Percentiles rank a stretch among this genome's conserved stretches.
These are phyloP conservation scores for Apaloderma vittatum DNA, from an alignment of 2,113 vertebrate genomes.

Conservation along the genomic window DNA sequence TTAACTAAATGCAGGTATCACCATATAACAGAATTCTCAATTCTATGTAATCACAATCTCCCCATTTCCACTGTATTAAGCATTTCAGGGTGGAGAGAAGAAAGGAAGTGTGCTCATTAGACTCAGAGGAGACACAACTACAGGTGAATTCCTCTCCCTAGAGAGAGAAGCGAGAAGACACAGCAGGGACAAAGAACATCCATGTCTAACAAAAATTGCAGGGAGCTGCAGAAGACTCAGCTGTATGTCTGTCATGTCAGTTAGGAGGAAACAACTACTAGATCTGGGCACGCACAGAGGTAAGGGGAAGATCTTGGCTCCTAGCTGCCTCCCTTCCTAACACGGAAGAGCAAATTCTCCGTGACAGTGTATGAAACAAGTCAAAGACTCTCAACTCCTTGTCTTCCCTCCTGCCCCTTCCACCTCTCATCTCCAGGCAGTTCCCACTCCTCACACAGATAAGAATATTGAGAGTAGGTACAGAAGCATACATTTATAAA, in stretches of 20 bases:
- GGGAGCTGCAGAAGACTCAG: not conserved
- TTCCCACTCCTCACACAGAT: not conserved
- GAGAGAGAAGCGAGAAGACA: not conserved
- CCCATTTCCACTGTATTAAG: not conserved
- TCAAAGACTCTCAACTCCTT: not conserved
- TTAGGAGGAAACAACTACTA: not conserved
- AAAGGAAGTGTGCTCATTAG: not conserved
- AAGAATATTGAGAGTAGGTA: not conserved
- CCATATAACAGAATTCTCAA: not conserved
- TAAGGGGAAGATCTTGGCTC: not conserved
- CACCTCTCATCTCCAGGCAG: not conserved
- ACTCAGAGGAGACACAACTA: not conserved
- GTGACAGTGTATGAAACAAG: not conserved
- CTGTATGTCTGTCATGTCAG: not conserved
- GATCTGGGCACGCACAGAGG: not conserved
- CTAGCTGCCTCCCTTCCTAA: not conserved
- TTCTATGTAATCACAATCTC: not conserved
- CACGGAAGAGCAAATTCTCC: not conserved
- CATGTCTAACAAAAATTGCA: not conserved
- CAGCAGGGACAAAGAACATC: not conserved
- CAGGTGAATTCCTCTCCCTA: not conserved
- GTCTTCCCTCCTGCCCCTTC: not conserved
- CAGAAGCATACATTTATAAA: not conserved
- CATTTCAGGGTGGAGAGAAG: not conserved
- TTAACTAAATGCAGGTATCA: not conserved